Evolutionary conservation across 2,888 invertebrate genomes (phyloP).

Genomic region (Sceliomorpha sp.): DNA sequence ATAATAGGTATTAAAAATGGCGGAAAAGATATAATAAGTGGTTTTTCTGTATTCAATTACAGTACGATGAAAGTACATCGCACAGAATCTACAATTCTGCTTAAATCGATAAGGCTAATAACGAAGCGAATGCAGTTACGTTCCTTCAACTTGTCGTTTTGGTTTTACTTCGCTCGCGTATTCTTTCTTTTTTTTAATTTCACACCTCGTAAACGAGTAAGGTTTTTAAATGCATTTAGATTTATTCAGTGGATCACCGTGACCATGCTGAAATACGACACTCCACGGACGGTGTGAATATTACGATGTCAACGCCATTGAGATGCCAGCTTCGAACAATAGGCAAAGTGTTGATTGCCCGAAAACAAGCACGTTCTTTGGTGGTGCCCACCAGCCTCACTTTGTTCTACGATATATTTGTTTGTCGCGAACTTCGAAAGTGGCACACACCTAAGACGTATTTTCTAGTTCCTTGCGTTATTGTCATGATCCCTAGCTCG

Average conservation of each 20-base stretch:
- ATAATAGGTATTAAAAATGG: no score
- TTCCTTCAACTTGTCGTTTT: constrained; percentile 3
- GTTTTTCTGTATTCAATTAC: no score
- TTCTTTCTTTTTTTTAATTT: constrained; percentile 47
- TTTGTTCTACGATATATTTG: constrained; percentile 53
- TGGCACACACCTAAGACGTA: constrained; percentile 19
- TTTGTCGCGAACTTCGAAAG: constrained; percentile 34
- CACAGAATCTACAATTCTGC: no score
- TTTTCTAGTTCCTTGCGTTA: no score
- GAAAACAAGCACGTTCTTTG: constrained; percentile 72
- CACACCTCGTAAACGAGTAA: constrained; percentile 56
- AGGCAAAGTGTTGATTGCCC: constrained; percentile 76
- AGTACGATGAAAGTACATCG: no score
- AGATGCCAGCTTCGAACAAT: constrained; percentile 75
- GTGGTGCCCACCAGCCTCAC: constrained; percentile 42
- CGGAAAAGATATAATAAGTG: no score
- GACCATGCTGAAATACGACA: constrained; percentile 73
- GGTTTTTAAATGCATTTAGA: constrained; percentile 33
- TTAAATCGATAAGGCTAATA: neutral
- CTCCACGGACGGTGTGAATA: constrained; percentile 76
- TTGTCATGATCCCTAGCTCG: no score
- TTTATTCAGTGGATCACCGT: constrained; percentile 59
- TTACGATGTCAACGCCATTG: constrained; percentile 78
- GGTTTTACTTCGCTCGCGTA: constrained; percentile 7
- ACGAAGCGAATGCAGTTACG: neutral